These are phyloP conservation scores for Mola mola DNA, from an alignment of 2,113 vertebrate genomes.

Conservation along the genomic window DNA sequence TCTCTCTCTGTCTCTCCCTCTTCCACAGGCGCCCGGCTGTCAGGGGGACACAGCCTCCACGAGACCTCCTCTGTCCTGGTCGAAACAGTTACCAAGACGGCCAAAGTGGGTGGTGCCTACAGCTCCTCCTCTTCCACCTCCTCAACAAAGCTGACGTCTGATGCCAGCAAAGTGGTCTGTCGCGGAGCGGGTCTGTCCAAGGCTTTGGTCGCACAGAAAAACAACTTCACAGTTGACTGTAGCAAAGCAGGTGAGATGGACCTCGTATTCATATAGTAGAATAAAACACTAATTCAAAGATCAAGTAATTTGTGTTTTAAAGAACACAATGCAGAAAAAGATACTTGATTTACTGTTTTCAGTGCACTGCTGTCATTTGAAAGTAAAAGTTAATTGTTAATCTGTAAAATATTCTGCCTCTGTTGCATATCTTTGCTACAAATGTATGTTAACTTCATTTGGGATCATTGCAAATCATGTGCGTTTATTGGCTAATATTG, in stretches of 20 bases:
- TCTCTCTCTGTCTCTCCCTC: neutral
- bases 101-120: conserved; percentile 83
- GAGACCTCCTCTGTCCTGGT: conserved; percentile 95
- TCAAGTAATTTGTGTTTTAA: too few relatives aligned
- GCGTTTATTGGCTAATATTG: too few relatives aligned
- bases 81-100: conserved; percentile 89
- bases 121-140: conserved; percentile 78
- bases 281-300: too few relatives aligned
- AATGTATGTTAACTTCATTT: too few relatives aligned
- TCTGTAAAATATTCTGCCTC: too few relatives aligned
- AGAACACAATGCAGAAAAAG: too few relatives aligned
- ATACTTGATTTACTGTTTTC: too few relatives aligned
- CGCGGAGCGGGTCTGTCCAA: conserved; percentile 87
- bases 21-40: conserved; percentile 86
- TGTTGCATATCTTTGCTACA: too few relatives aligned
- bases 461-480: too few relatives aligned
- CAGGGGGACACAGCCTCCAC: conserved; percentile 94
- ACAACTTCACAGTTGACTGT: conserved; percentile 94
- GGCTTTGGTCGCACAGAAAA: conserved; percentile 91
- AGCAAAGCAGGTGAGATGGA: conserved; percentile 90
- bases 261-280: too few relatives aligned
- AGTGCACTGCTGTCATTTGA: too few relatives aligned
- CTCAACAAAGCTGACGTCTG: conserved; percentile 85
- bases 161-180: conserved; percentile 93
- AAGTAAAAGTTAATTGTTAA: too few relatives aligned